Base-by-base conservation (phyloP, 2,888 invertebrate genomes). In the Pedicia rivosa region DNA sequence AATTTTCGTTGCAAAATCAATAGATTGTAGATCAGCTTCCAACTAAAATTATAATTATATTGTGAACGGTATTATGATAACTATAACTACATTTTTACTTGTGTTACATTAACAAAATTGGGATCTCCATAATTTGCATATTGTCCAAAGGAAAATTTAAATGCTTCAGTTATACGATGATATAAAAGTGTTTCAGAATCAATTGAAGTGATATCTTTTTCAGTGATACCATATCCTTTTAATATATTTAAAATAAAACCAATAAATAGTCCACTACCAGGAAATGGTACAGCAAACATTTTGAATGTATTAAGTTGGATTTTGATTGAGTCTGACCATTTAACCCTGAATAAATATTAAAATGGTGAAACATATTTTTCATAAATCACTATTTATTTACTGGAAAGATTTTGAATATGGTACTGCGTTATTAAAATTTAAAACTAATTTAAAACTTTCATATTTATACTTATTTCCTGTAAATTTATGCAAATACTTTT, bases 91-190 rank as follows among this genome's bases (percentile, higher is more conserved):
- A n/a, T n/a, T n/a, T n/a, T n/a, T n/a, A 31, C 37, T 9, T 30
- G 12, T 29, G 20, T 29, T 36, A 35, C 29, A 28, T 38, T 20
- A 6, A 36, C 13, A 34, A 35, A 35, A 4, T 30, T 25, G 5
- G 37, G 34, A 62, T 97, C 95, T 0, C 84, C 94, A 12, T 97
- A 59, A 46, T 79, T 75, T 2, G 86, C 80, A 39, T 97, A 70
- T 40, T 73, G 74, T 0, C 88, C 92, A 50, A 81, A 94, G 0
- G 84, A 87, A 62, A 81, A 90, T 56, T 98, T 98, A 52, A 90
- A 79, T 0, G 91, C 77, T 56, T 98, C 97, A 1, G 80, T 65
- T 10, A 91, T 74, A 39, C 87, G 73, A 52, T 97, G 95, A 55
- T 82, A 82, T 2, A 82, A 78, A 1, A 68, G 61, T 3, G 75